Conservation (phyloP, 2,113 vertebrate genomes). For the Psophia crepitans region DNA sequence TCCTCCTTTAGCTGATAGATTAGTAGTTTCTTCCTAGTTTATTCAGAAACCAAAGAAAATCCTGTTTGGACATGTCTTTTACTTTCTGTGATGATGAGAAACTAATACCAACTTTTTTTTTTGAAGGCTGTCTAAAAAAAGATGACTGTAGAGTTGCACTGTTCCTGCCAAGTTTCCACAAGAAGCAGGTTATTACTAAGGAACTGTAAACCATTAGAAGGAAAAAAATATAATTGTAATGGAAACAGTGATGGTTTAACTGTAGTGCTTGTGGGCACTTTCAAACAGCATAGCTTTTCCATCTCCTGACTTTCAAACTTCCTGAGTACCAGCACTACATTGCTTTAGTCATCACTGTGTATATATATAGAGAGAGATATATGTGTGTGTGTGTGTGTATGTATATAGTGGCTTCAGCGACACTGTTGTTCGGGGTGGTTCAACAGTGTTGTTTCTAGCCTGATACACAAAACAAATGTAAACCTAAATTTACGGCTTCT, state of each 20-base stretch:
- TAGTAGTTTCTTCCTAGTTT: background rate
- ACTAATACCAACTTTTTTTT: background rate
- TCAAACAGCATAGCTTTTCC: background rate
- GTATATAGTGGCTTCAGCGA: background rate
- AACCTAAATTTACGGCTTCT: background rate
- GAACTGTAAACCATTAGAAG: background rate
- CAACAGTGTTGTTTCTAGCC: background rate
- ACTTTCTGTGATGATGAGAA: background rate
- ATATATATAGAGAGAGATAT: too few relatives aligned
- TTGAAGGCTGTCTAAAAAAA: background rate
- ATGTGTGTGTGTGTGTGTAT: too few relatives aligned
- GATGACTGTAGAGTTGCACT: background rate
- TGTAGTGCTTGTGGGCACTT: background rate
- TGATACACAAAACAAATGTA: background rate
- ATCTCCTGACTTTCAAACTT: background rate
- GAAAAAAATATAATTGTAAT: background rate
- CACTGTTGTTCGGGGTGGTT: background rate
- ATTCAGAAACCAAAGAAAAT: background rate
- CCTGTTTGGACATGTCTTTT: background rate
- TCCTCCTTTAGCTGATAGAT: background rate
- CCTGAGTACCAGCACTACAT: rapidly evolving
- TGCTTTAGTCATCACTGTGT: background rate
- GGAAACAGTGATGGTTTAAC: background rate
- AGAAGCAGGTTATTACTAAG: background rate
- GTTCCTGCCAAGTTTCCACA: slow-evolving; percentile 6